Base-by-base conservation (phyloP, 2,888 invertebrate genomes). In the Eristalis intricaria region DNA sequence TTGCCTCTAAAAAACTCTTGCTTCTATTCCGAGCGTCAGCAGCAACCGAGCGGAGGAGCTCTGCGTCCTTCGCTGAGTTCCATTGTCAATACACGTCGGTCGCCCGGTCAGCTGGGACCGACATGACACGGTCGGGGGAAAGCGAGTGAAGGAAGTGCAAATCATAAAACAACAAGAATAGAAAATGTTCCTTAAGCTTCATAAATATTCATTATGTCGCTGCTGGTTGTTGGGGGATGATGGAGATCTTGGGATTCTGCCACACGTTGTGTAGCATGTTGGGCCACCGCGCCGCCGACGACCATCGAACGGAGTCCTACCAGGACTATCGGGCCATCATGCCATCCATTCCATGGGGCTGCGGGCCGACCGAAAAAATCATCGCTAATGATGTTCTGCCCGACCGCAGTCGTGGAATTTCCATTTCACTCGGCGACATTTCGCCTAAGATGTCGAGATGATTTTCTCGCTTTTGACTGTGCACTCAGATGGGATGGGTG, bases 181-280 rank as follows among this genome's bases (percentile, higher is more conserved):
- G 91, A 91, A 91, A 92, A 91, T 91, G 90, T 90, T 91, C 90
- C 90, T 91, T 91, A 91, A 91, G 90, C 90, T 90, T 91, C 90
- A 91, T 92, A 92, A 92, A 92, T 92, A 92, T 92, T 92, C 91
- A 91, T 92, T 91, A 90, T 80, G 32, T 32, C 32, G 60, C 80
- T 61, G 50, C 68, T 75, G 74, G 50, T 63, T 75, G 74, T 65
- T 65, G 29, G 40, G 38, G 26, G 69, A 38, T 60, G 73, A 22
- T 13, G 35, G 32, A 43, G 38, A 61, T 19, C 50, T 50, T 50
- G 26, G 32, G 60, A 71, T 60, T 32, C 19, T 60, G 38, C 43
- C 56, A 80, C 35, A 80, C 66, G 60, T 79, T 50, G 19, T 50
- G 50, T 50, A 19, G 50, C 50, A 22, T 8, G 50, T 19, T n/a